Evolutionary conservation across 2,888 invertebrate genomes (phyloP), one percentile per base, ranked within the genome.

Genomic region (Dolichomitus sp.): DNA sequence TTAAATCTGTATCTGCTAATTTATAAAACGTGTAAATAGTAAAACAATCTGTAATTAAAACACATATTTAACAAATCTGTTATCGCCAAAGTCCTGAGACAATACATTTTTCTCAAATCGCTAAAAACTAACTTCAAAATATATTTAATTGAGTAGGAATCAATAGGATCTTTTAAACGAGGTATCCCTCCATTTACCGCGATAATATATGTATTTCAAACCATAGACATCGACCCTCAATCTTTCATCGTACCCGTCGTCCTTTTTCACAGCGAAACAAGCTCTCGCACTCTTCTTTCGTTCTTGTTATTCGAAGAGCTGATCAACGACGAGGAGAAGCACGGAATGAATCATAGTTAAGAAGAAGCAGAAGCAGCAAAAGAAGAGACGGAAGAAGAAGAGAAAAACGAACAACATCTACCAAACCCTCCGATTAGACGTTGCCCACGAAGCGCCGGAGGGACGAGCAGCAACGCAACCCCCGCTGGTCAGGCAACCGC

Each of bases 391-490:
- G 30, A 27, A 23, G 27, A 23, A 42, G 59, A 42, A 52, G 6
- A 37, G 50, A 50, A 50, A 81, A 70, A 74, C 50, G 42, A 80
- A 52, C 59, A 74, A 33, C 52, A 75, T 75, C 59, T 45, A 50
- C 23, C 52, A 23, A 65, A 54, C 12, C 30, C 57, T 45, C 45
- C 42, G 59, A 70, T 57, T 57, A 54, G 42, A 72, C 57, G 72
- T 33, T 33, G 57, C 42, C 42, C 57, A 59, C 57, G 61, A 61
- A 61, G 61, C 61, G 61, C 42, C 45, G 40, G 19, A 54, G 70
- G 48, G 72, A 63, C 77, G 63, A 78, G 75, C 65, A 63, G 69
- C 75, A 69, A 27, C 40, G 57, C 57, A 52, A 69, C 61, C 77
- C 63, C 63, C 50, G 50, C 52, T 69, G 61, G 50, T 50, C 69